Evolutionary conservation across 2,113 vertebrate species (phyloP).

Genomic region (Silurus asotus): DNA sequence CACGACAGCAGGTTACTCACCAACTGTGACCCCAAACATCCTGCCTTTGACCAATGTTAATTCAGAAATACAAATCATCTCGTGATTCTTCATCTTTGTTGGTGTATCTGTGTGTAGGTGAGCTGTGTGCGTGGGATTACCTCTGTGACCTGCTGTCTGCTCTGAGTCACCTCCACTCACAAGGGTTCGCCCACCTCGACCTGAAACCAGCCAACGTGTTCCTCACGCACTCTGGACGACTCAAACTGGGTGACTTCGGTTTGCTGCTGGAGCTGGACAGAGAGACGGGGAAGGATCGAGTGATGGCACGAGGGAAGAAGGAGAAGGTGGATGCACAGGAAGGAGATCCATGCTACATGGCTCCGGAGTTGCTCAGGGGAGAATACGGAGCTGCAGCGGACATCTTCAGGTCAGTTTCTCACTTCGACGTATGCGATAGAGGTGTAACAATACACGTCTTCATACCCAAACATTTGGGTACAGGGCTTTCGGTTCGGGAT

Average conservation of each 20-base stretch:
- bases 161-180: conserved; percentile 79
- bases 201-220: conserved; percentile 89
- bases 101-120: conserved; percentile 60
- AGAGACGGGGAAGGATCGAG: conserved; percentile 61
- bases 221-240: conserved; percentile 76
- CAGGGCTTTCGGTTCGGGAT: no score
- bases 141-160: conserved; percentile 83
- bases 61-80: neutral
- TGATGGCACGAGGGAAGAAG: conserved; percentile 47
- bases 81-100: neutral
- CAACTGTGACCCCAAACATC: neutral
- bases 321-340: conserved; percentile 76
- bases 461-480: no score
- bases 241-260: conserved; percentile 88
- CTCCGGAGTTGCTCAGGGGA: conserved; percentile 83
- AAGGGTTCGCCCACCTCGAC: conserved; percentile 82
- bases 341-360: conserved; percentile 90
- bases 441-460: no score
- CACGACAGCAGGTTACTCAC: conserved; percentile 58
- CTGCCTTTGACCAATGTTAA: neutral
- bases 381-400: conserved; percentile 82
- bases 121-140: conserved; percentile 78
- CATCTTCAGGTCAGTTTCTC: conserved; percentile 81
- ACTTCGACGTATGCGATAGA: neutral
- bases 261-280: conserved; percentile 75